These are phyloP conservation scores for Acropora tenuis DNA, from an alignment of 64 coral and sea anemone genomes.

Conservation along the genomic window DNA sequence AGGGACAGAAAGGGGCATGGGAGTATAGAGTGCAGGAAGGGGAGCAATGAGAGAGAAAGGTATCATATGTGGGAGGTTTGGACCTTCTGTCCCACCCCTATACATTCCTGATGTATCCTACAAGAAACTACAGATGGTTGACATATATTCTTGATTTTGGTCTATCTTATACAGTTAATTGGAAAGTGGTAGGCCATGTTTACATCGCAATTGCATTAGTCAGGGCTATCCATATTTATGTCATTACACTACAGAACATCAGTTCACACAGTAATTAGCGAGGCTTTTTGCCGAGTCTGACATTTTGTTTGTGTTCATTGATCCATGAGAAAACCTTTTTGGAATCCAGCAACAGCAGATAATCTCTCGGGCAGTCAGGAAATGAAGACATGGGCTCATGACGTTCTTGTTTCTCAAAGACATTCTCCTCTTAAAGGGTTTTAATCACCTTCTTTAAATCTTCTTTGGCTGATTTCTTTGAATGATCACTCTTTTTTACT, in stretches of 20 bases:
- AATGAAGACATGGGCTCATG: slow-evolving; percentile 17
- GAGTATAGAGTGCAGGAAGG: no score
- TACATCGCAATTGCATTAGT: no score
- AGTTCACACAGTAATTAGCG: slow-evolving; percentile 1
- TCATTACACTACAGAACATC: neutral
- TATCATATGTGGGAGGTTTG: no score
- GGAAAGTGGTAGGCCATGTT: no score
- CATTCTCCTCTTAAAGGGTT: slow-evolving; percentile 43
- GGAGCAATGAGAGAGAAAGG: no score
- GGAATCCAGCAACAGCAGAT: slow-evolving; percentile 20
- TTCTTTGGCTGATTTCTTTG: neutral
- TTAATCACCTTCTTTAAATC: slow-evolving; percentile 51
- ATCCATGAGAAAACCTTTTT: slow-evolving; percentile 24
- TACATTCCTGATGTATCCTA: no score
- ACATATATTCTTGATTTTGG: no score
- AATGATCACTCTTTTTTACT: slow-evolving; percentile 35
- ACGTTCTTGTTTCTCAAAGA: slow-evolving; percentile 19
- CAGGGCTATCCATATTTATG: no score
- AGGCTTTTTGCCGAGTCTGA: slow-evolving; percentile 42
- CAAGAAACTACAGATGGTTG: no score
- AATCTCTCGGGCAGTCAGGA: slow-evolving; percentile 41
- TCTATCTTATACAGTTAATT: no score
- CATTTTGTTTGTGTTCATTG: slow-evolving; percentile 20
- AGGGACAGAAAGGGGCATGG: no score
- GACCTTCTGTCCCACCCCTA: no score